Evolutionary conservation across 2,888 invertebrate species (phyloP), one percentile per base, ranked within the genome.

Genomic region (Melanostoma mellinum): DNA sequence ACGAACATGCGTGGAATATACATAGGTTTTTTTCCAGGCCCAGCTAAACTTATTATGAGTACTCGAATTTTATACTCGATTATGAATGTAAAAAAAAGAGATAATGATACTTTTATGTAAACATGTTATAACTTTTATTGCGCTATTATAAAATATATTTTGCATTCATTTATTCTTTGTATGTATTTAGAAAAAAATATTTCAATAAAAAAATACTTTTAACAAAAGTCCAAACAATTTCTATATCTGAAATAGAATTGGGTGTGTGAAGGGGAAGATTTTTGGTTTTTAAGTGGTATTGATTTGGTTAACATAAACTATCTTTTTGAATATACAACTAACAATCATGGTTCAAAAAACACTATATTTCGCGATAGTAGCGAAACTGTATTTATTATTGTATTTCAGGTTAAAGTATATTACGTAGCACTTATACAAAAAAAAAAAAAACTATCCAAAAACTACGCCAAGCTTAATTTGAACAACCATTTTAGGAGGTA

Each of bases 71-170:
- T n/a, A 9, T 30, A 58, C 40, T 42, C 30, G 32, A 6, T 58
- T 20, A 36, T 44, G 2, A 46, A 8, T 8, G 33, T 35, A 46
- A 46, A 35, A 46, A 46, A 1, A 60, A 60, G 6, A 58, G n/a
- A 46, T 32, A 35, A 46, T 33, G 33, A 36, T 58, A 32, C 6
- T 36, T 46, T 5, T 36, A 36, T 61, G 58, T 58, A 8, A 36
- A 61, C 44, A 61, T 46, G 1, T 20, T 61, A 46, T 46, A 60
- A 60, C 10, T 2, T 61, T 61, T 36, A 61, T 44, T 35, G 44
- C 5, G 9, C n/a, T 61, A 5, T 60, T n/a, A 46, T 46, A 60
- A 60, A 46, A 20, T 42, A 5, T 50, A 50, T 50, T 46, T 58
- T 6, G 6, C 32, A 30, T 33, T 58, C 33, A 30, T 46, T 61